phyloP scores from a whole-genome alignment of 2,888 invertebrate genomes.

The Zhuqinia jingwanae region DNA sequence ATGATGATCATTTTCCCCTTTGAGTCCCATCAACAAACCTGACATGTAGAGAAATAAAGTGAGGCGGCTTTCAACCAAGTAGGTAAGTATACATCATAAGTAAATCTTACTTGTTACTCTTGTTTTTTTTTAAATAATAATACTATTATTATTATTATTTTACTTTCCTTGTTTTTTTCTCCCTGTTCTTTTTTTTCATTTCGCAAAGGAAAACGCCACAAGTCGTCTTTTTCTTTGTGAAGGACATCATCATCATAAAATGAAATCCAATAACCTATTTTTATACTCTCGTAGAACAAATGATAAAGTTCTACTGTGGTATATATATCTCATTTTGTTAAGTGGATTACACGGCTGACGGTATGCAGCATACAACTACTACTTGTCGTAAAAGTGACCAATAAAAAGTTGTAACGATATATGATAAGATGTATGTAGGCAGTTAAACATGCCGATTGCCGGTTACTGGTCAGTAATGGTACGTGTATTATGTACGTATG shows the following conservation, averaged over 20 bases:
- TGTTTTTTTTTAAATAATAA: too few species aligned
- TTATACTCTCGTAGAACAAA: not conserved
- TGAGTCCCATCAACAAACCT: slow-evolving; percentile 34
- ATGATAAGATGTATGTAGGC: too few species aligned
- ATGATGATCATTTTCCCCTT: slow-evolving; percentile 38
- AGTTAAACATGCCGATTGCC: too few species aligned
- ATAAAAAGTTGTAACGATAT: too few species aligned
- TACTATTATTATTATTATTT: not conserved
- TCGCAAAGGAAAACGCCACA: not conserved
- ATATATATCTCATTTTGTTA: not conserved
- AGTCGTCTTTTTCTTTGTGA: too few species aligned
- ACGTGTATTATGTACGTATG: too few species aligned
- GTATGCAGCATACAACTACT: too few species aligned
- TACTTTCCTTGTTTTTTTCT: not conserved
- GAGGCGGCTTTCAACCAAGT: not conserved
- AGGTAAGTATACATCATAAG: too few species aligned
- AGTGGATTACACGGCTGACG: not conserved
- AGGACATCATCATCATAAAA: not conserved
- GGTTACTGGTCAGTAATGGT: too few species aligned
- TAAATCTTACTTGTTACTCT: too few species aligned
- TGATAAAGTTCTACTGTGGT: not conserved
- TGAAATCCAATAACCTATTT: slow-evolving; percentile 50
- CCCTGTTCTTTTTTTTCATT: not conserved
- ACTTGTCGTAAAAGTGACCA: too few species aligned
- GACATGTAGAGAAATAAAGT: slow-evolving; percentile 42